phyloP scores from a whole-genome alignment of 2,888 invertebrate species.

The Exocentrus adspersus region DNA sequence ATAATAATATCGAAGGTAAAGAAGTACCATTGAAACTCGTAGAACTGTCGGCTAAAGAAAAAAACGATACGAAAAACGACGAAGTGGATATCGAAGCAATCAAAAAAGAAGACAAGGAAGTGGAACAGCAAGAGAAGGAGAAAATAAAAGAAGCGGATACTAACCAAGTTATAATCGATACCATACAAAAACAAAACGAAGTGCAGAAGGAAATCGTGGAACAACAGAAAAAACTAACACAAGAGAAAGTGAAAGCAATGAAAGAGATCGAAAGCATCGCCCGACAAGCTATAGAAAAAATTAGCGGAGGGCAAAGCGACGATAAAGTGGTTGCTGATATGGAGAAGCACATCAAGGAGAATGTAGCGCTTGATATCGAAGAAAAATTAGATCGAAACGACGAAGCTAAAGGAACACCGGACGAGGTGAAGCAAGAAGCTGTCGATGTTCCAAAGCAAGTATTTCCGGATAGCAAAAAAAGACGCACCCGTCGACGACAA shows the following conservation, averaged over 20 bases:
- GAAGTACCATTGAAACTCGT: neutral
- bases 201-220: conserved; percentile 75
- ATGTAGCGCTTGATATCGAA: neutral
- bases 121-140: conserved; percentile 60
- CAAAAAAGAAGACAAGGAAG: conserved; percentile 62
- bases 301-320: conserved; percentile 48
- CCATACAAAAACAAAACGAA: conserved; percentile 74
- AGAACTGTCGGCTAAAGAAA: conserved; percentile 3
- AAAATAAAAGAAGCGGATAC: conserved; percentile 52
- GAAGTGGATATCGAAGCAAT: conserved; percentile 64
- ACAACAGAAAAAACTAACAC: conserved; percentile 67
- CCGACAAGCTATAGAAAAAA: conserved; percentile 58
- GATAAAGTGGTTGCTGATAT: conserved; percentile 37
- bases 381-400: neutral
- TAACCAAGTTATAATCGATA: conserved; percentile 68
- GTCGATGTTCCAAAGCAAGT: no score
- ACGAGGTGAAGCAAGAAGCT: no score
- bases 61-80: conserved; percentile 51
- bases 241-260: conserved; percentile 57
- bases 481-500: neutral
- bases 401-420: neutral
- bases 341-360: conserved; percentile 10
- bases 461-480: neutral
- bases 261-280: conserved; percentile 59
- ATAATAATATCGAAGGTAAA: neutral